phyloP scores from a whole-genome alignment of 1,140 invertebrate species.

The Stenopsyche tienmushanensis region DNA sequence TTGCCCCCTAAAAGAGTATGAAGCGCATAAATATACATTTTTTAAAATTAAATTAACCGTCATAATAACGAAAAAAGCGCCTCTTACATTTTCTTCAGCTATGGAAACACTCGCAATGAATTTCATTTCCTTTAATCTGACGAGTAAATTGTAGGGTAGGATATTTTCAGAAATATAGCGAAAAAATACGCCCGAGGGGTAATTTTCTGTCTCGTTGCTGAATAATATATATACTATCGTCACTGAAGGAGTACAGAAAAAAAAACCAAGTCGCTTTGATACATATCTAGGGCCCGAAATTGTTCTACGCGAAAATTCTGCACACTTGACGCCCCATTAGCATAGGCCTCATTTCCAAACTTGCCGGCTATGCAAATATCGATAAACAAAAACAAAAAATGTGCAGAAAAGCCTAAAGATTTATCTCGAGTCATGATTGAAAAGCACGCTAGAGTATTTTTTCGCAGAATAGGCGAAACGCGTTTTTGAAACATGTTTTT shows the following conservation, averaged over 20 bases:
- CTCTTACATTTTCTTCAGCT: no score
- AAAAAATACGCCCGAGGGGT: background rate
- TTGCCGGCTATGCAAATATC: background rate
- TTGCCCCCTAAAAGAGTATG: no score
- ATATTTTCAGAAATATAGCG: background rate
- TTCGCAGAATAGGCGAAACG: no score
- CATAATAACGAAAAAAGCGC: no score
- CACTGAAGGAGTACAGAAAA: background rate
- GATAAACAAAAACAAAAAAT: background rate
- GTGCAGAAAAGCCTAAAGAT: no score
- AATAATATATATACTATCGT: no score
- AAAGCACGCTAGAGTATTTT: no score
- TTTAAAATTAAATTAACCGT: no score
- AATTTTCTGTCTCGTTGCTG: no score
- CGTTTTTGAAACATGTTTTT: no score
- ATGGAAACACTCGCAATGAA: background rate
- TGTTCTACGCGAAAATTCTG: background rate
- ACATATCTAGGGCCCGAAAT: background rate
- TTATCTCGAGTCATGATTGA: no score
- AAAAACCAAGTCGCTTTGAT: background rate
- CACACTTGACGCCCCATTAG: background rate
- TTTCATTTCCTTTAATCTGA: background rate
- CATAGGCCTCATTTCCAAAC: background rate
- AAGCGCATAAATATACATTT: no score
- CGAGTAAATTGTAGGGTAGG: background rate